These are phyloP conservation scores for Empis livida DNA, from an alignment of 2,888 invertebrate species.

Conservation along the genomic window DNA sequence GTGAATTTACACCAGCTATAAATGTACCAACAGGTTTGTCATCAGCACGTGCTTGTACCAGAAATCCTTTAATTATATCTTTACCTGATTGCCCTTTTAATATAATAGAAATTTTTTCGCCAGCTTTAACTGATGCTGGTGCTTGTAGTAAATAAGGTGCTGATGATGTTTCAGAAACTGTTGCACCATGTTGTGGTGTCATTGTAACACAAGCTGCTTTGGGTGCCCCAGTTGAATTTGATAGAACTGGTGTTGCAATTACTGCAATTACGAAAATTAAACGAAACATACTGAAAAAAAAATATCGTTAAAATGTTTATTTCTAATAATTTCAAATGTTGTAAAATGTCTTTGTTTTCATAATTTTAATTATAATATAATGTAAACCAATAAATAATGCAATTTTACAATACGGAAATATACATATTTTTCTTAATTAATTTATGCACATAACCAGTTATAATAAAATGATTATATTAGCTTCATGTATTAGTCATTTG, in stretches of 20 bases:
- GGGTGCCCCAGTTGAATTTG: slow-evolving; percentile 52
- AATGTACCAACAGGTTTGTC: slow-evolving; percentile 50
- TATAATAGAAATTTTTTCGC: slow-evolving; percentile 36
- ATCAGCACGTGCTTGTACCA: slow-evolving; percentile 50
- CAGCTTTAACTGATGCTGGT: slow-evolving; percentile 33
- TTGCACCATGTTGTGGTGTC: slow-evolving; percentile 48
- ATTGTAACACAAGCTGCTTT: slow-evolving; percentile 49
- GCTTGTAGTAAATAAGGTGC: slow-evolving; percentile 44
- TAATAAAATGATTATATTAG: too few species aligned
- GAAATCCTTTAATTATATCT: slow-evolving; percentile 48
- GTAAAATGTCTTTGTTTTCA: too few species aligned
- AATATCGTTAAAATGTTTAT: neutral
- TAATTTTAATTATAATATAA: too few species aligned
- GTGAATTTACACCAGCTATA: slow-evolving; percentile 38
- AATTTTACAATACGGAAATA: too few species aligned
- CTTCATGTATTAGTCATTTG: too few species aligned
- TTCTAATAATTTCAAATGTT: too few species aligned
- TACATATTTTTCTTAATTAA: too few species aligned
- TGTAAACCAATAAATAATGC: too few species aligned
- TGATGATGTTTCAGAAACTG: slow-evolving; percentile 14
- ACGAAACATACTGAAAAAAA: slow-evolving; percentile 22
- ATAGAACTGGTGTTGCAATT: slow-evolving; percentile 22
- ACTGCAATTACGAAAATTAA: slow-evolving; percentile 18
- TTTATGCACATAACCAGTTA: too few species aligned
- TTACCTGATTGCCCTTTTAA: slow-evolving; percentile 31